Evolutionary conservation across 2,113 vertebrate species (phyloP).

Genomic region (Gallinago jamesoni): DNA sequence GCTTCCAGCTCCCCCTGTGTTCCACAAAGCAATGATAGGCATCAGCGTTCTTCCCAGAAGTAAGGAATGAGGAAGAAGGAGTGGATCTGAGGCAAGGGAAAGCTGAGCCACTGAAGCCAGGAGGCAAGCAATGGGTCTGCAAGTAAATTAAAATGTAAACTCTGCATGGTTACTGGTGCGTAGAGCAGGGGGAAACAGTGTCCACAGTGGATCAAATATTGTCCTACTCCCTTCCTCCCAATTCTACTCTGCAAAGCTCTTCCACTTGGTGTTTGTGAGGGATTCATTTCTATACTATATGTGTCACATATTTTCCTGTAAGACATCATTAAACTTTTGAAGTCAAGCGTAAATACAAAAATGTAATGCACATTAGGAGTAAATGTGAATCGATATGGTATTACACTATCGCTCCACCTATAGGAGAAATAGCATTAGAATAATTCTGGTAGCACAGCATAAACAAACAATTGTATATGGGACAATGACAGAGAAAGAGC

Average conservation of each 20-base stretch:
- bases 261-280: background rate
- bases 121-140: background rate
- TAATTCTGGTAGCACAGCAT: background rate
- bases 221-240: background rate
- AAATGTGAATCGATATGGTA: background rate
- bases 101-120: background rate
- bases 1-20: background rate
- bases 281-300: background rate
- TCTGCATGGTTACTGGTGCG: background rate
- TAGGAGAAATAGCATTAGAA: background rate
- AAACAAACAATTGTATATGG: background rate
- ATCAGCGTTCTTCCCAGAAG: background rate
- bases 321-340: background rate
- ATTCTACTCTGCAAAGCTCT: background rate
- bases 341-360: background rate
- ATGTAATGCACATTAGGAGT: background rate
- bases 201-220: rapidly evolving
- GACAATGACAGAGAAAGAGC: background rate
- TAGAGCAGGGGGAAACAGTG: background rate
- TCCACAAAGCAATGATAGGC: background rate
- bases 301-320: background rate
- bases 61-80: constrained; percentile 20
- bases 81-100: background rate
- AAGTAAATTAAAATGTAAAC: background rate
- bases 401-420: rapidly evolving